Evolutionary conservation across 1,140 invertebrate genomes (phyloP).

Genomic region (Amyelois transitella): DNA sequence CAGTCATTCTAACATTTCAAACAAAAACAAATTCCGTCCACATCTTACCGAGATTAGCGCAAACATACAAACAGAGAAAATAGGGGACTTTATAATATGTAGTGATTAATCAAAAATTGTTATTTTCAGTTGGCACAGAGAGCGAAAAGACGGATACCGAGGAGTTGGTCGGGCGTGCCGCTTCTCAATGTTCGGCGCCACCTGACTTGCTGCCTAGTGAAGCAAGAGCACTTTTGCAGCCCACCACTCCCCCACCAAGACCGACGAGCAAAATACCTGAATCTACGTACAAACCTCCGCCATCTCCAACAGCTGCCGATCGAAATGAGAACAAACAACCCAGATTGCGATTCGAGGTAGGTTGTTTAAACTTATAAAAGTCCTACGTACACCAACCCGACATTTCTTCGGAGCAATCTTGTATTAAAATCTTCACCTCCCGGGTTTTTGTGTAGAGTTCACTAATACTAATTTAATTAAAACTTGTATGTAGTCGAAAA

Average conservation of each 20-base stretch:
- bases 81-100: too few species aligned
- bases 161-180: constrained; percentile 71
- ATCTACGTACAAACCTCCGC: constrained; percentile 28
- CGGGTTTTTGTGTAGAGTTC: too few species aligned
- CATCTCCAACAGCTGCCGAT: constrained; percentile 23
- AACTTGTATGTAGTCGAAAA: too few species aligned
- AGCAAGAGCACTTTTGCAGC: constrained; percentile 53
- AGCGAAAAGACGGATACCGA: constrained; percentile 76
- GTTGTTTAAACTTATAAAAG: not conserved
- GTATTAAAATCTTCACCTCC: too few species aligned
- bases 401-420: too few species aligned
- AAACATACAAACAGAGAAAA: too few species aligned
- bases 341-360: constrained; percentile 61
- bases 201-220: constrained; percentile 67
- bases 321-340: constrained; percentile 44
- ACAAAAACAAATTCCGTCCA: too few species aligned
- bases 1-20: too few species aligned
- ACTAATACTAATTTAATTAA: too few species aligned
- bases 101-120: too few species aligned
- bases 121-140: constrained; percentile 72
- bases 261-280: constrained; percentile 14
- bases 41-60: too few species aligned
- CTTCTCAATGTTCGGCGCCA: constrained; percentile 68
- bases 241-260: constrained; percentile 36
- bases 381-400: too few species aligned